Evolutionary conservation across 2,888 invertebrate species (phyloP).

Genomic region (Parnassius orleans): DNA sequence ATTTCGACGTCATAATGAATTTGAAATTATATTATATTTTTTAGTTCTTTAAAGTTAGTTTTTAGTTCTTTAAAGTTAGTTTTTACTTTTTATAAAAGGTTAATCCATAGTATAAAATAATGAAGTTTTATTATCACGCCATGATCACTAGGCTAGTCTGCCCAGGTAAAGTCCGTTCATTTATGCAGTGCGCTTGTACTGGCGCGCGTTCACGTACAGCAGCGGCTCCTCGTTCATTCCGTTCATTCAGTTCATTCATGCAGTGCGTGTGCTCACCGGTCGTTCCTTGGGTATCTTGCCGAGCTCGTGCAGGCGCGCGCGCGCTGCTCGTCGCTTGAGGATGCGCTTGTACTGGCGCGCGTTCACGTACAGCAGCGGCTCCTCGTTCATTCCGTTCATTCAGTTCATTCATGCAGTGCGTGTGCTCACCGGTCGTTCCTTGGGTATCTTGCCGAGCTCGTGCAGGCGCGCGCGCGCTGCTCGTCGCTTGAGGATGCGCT

Average conservation of each 20-base stretch:
- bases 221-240: conserved; percentile 94
- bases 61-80: no score
- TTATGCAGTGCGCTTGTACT: conserved; percentile 85
- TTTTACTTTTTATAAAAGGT: no score
- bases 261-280: conserved; percentile 78
- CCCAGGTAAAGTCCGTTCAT: no score
- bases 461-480: conserved; percentile 97
- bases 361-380: conserved; percentile 98
- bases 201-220: conserved; percentile 98
- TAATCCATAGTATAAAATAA: no score
- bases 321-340: conserved; percentile 94
- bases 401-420: no score
- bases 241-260: no score
- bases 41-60: no score
- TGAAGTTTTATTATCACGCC: no score
- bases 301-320: conserved; percentile 96
- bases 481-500: conserved; percentile 95
- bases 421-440: conserved; percentile 90
- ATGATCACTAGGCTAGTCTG: no score
- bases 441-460: conserved; percentile 96
- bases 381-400: conserved; percentile 66
- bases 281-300: conserved; percentile 98
- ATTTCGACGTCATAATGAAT: no score
- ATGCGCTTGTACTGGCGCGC: conserved; percentile 99
- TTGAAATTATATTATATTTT: no score